Percentiles rank a stretch among this genome's conserved stretches.
Evolutionary conservation across 1,140 invertebrate genomes (phyloP).

Genomic region (Trichomalopsis sarcophagae): DNA sequence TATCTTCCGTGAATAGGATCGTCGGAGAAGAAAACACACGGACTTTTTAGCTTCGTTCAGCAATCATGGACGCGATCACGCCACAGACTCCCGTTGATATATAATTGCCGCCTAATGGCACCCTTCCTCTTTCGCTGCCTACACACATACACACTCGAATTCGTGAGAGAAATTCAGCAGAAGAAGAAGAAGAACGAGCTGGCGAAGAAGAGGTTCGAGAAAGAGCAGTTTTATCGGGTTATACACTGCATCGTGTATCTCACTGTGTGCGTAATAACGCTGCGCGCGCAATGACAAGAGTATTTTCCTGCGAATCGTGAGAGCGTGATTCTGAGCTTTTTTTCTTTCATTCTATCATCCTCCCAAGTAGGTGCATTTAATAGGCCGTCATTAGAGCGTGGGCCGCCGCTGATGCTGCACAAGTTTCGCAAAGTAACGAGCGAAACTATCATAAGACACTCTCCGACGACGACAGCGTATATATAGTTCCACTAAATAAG

Average conservation of each 20-base stretch:
- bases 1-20: background rate
- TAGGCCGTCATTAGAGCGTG: background rate
- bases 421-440: background rate
- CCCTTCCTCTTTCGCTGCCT: constrained; percentile 34
- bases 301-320: background rate
- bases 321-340: background rate
- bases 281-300: background rate
- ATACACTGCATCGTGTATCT: background rate
- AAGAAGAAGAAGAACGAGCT: background rate
- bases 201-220: background rate
- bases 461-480: background rate
- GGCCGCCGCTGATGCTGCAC: no score
- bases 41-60: constrained; percentile 23
- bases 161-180: background rate
- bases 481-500: background rate
- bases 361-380: background rate
- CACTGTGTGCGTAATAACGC: background rate
- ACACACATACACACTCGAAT: background rate
- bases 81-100: constrained; percentile 58
- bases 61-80: constrained; percentile 17
- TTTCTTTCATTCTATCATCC: background rate
- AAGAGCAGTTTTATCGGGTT: background rate
- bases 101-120: constrained; percentile 56
- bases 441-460: background rate
- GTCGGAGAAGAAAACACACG: background rate